Evolutionary conservation across 2,888 invertebrate genomes (phyloP), one percentile per base, ranked within the genome.

Genomic region (Sphecodes monilicornis): DNA sequence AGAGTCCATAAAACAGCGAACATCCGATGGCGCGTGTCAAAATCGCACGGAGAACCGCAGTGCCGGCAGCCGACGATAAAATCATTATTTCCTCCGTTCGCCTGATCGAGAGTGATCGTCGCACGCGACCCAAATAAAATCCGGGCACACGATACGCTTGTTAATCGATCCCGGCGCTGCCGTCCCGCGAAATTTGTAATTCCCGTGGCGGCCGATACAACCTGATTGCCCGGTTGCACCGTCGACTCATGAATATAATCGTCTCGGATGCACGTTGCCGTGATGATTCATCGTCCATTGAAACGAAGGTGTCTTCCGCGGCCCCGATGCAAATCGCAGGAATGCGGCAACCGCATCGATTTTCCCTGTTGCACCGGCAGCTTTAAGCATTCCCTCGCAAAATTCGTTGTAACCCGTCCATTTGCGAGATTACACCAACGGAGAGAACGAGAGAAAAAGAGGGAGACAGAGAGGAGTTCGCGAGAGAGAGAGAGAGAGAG

Each of bases 341-440:
- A 68, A 84, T 75, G 82, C 74, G 66, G 82, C 70, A 66, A 26
- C n/a, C 18, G 41, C 54, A 75, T 81, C 66, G 84, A 84, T 82
- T 75, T 81, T 77, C 75, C 71, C 36, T 18, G 66, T 36, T 22
- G 18, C 8, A 11, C 71, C 77, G 66, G 26, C 26, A 26, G 46
- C 39, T 64, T 73, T 75, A 66, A 81, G 75, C 69, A 68, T 66
- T 68, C 39, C 50, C 60, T 16, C n/a, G 39, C 68, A 29, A 75
- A 82, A 82, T 82, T 78, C 46, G 78, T 54, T 32, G 32, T 36
- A n/a, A 54, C 64, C 71, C 76, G 66, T 76, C 72, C 78, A 83
- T 85, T 75, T 76, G 72, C 72, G 54, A 76, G 76, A 83, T 80
- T 80, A 76, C 84, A 71, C 22, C 10, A 18, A 22, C 36, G 11